Evolutionary conservation across 2,888 invertebrate species (phyloP).

Genomic region (Agriotes lineatus): DNA sequence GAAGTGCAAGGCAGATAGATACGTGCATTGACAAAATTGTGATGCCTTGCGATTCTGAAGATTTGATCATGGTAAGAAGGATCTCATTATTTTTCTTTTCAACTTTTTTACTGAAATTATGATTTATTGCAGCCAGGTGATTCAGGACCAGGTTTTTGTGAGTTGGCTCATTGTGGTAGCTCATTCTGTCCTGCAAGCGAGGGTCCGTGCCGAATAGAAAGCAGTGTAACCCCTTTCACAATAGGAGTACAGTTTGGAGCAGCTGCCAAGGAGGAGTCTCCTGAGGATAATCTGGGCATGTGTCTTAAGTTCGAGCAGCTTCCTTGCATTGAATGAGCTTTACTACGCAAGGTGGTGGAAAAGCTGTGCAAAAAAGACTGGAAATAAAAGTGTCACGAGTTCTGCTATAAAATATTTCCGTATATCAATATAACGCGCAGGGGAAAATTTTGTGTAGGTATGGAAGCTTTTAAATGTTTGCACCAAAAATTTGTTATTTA

Average conservation of each 20-base stretch:
- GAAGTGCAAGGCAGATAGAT: constrained; percentile 60
- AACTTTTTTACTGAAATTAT: neutral
- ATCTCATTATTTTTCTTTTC: neutral
- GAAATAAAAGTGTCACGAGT: too few relatives aligned
- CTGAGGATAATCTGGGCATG: constrained; percentile 87
- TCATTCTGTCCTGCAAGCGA: constrained; percentile 74
- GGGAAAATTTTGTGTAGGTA: too few relatives aligned
- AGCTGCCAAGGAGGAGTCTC: constrained; percentile 73
- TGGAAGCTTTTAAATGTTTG: too few relatives aligned
- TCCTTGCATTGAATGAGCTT: constrained; percentile 71
- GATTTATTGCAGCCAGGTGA: constrained; percentile 69
- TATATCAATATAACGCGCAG: too few relatives aligned
- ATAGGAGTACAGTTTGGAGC: constrained; percentile 84
- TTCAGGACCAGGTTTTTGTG: constrained; percentile 75
- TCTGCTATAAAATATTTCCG: too few relatives aligned
- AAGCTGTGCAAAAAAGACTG: too few relatives aligned
- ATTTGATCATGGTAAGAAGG: constrained; percentile 77
- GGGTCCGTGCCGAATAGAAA: constrained; percentile 77
- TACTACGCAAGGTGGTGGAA: too few relatives aligned
- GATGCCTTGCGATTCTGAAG: constrained; percentile 87
- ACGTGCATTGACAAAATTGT: constrained; percentile 80
- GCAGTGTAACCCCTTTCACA: constrained; percentile 81
- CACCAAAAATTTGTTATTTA: too few relatives aligned
- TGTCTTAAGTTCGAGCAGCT: constrained; percentile 81
- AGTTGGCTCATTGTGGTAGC: constrained; percentile 83